Evolutionary conservation across 2,888 invertebrate species (phyloP), one percentile per base, ranked within the genome.

Genomic region (Labia minor): DNA sequence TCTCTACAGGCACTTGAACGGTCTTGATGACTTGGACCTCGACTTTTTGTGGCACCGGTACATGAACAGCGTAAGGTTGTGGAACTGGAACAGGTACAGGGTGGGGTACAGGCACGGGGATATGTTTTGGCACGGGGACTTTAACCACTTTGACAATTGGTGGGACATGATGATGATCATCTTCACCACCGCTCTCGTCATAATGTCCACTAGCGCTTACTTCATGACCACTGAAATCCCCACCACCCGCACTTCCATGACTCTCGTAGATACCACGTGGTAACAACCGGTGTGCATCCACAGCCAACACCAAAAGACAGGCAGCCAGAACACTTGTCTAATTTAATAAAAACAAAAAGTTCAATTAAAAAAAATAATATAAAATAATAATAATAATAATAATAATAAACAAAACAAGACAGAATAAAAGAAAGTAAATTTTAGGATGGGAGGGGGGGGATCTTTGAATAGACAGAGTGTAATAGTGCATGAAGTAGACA

Each of bases 1-100:
- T 68, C 26, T 70, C 67, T n/a, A 69, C 70, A 63, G 69, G 67
- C 37, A 70, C 70, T 21, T 69, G 69, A 21, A 71, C 63, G 37
- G 65, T 62, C 62, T 66, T 69, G 26, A 64, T 66, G 63, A 69
- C 67, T 8, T 37, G 64, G 16, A 69, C 68, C 26, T 66, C 66
- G 10, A 67, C 67, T 16, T 37, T 65, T 26, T 65, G 65, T 37
- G 67, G 67, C 19, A 65, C 65, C n/a, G 64, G 64, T 14, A 64
- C 37, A 63, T 67, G 65, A 18, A 67, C 65, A 37, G 67, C 63
- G 65, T 6, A 67, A 49, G 65, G 65, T 49, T n/a, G 65, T 62
- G 37, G 67, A 49, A 21, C 65, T 37, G 33, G 67, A 62, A 37
- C 65, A 62, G 14, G 62, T 21, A 49, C 65, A 62, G 19, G 68